phyloP scores from a whole-genome alignment of 2,113 vertebrate species.

The Deroptyus accipitrinus region DNA sequence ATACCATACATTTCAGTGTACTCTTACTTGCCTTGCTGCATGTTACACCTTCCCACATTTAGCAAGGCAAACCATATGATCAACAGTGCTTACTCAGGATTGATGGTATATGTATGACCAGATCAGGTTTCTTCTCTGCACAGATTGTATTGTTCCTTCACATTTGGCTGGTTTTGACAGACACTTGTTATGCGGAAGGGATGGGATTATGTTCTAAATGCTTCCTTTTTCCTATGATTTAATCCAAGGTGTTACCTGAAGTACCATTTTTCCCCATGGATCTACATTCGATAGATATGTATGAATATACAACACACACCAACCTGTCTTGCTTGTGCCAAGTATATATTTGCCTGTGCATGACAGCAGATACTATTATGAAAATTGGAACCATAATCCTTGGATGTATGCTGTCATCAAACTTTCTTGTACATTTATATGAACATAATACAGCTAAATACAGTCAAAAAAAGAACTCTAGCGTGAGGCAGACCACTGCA shows the following conservation, averaged over 20 bases:
- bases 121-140: neutral
- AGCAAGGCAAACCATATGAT: neutral
- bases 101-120: neutral
- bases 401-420: neutral
- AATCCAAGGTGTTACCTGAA: neutral
- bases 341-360: neutral
- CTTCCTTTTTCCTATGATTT: neutral
- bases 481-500: accelerated
- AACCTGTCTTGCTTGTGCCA: neutral
- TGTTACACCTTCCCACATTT: neutral
- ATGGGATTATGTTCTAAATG: neutral
- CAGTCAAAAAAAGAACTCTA: neutral
- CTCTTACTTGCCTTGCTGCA: neutral
- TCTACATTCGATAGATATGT: accelerated
- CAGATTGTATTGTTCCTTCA: neutral
- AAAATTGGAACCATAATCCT: neutral
- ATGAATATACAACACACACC: accelerated
- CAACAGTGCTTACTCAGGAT: neutral
- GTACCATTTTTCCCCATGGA: neutral
- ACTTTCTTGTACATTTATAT: neutral
- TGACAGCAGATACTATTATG: accelerated
- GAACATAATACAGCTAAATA: neutral
- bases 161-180: neutral
- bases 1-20: neutral
- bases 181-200: neutral